phyloP scores from a whole-genome alignment of 92 coral and sea anemone genomes.

The Parazoanthus atlanticus region DNA sequence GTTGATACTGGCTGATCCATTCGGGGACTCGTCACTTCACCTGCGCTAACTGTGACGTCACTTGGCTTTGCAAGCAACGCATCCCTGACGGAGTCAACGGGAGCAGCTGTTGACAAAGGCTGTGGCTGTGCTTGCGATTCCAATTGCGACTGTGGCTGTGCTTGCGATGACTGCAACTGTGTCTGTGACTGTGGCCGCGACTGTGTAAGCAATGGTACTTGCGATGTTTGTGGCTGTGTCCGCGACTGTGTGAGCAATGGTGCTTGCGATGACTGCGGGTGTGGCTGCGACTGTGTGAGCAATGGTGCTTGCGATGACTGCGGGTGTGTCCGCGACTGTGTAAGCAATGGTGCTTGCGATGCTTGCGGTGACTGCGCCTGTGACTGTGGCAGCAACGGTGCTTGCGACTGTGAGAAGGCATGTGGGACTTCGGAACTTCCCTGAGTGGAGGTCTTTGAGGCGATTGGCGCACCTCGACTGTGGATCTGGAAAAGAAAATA shows the following conservation, averaged over 20 bases:
- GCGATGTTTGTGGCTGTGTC: neutral
- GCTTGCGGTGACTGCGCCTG: neutral
- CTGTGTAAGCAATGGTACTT: neutral
- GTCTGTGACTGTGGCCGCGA: neutral
- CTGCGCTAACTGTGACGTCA: neutral
- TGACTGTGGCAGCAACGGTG: neutral
- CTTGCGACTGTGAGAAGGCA: neutral
- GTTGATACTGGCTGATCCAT: neutral
- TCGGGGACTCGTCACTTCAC: neutral
- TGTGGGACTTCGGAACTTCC: neutral
- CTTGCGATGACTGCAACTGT: neutral
- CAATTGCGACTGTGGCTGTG: neutral
- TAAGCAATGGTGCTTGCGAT: neutral
- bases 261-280: neutral
- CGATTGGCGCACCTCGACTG: neutral
- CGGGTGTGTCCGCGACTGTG: neutral
- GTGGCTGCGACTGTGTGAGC: neutral
- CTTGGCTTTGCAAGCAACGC: neutral
- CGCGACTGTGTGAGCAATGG: neutral
- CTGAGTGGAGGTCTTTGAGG: neutral
- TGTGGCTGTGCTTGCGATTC: neutral
- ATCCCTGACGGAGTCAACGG: neutral
- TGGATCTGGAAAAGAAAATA: neutral
- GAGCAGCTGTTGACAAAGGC: neutral
- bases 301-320: neutral